Evolutionary conservation across 2,888 invertebrate genomes (phyloP).

Genomic region (Sicus ferrugineus): DNA sequence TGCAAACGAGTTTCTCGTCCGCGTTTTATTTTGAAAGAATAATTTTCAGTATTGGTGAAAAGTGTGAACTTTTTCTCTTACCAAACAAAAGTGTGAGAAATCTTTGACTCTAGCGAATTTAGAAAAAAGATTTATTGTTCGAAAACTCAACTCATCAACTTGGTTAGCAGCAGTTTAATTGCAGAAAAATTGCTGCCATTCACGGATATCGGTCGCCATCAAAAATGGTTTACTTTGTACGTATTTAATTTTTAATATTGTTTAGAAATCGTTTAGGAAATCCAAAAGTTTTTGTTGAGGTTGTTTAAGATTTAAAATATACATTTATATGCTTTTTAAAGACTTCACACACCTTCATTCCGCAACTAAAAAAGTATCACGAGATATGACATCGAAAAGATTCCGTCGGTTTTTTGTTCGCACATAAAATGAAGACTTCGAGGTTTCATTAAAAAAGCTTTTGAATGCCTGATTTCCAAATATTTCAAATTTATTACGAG

Average conservation of each 20-base stretch:
- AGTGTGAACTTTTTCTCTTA: constrained; percentile 1
- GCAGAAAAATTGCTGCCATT: constrained; percentile 33
- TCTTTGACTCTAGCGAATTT: background rate
- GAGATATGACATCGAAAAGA: too few species aligned
- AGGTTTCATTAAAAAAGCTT: too few species aligned
- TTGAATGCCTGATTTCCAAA: too few species aligned
- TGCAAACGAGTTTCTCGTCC: background rate
- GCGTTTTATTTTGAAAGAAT: background rate
- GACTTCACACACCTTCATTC: too few species aligned
- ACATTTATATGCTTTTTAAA: too few species aligned
- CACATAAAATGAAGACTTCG: too few species aligned
- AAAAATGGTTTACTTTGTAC: constrained; percentile 63
- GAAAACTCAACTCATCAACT: background rate
- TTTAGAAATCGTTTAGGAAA: background rate
- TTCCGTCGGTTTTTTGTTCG: too few species aligned
- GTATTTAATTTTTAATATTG: constrained; percentile 42
- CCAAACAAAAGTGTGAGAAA: background rate
- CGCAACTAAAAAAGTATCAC: too few species aligned
- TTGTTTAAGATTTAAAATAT: too few species aligned
- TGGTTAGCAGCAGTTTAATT: background rate
- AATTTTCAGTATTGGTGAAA: background rate
- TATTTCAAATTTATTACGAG: too few species aligned
- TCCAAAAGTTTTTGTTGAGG: too few species aligned
- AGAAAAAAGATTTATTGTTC: background rate
- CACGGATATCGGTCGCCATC: constrained; percentile 51